phyloP scores from a whole-genome alignment of 1,140 invertebrate species.

The Conopomorpha cramerella region DNA sequence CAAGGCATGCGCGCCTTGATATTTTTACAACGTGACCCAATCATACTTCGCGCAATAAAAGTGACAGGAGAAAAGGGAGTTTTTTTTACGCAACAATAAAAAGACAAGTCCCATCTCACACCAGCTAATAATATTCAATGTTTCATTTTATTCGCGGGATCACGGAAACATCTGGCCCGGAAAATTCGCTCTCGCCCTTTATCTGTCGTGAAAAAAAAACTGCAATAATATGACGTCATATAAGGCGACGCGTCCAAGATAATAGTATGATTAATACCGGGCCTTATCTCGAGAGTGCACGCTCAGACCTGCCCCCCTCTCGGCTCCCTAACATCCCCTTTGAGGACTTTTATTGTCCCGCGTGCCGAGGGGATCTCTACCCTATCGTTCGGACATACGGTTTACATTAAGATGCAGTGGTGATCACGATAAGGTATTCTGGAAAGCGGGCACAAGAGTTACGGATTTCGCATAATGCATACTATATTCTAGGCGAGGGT shows the following conservation, averaged over 20 bases:
- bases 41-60: too few relatives aligned
- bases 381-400: too few relatives aligned
- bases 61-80: too few relatives aligned
- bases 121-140: constrained; percentile 28
- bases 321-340: constrained; percentile 6
- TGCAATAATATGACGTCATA: constrained; percentile 57
- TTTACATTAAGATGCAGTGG: too few relatives aligned
- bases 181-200: constrained; percentile 52
- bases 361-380: too few relatives aligned
- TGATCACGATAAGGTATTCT: constrained; percentile 42
- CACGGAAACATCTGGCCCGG: constrained; percentile 56
- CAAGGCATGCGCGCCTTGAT: too few relatives aligned
- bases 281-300: constrained; percentile 56
- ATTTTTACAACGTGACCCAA: too few relatives aligned
- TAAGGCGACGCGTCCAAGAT: constrained; percentile 49
- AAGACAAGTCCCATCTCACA: constrained; percentile 4
- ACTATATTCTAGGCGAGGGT: constrained; percentile 38
- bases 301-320: constrained; percentile 14
- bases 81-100: background rate
- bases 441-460: constrained; percentile 41
- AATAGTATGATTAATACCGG: constrained; percentile 58
- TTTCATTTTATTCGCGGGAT: constrained; percentile 31
- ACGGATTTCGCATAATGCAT: constrained; percentile 59
- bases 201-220: constrained; percentile 51
- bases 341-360: background rate